phyloP scores from a whole-genome alignment of 2,113 vertebrate species.

The Silurus glanis region DNA sequence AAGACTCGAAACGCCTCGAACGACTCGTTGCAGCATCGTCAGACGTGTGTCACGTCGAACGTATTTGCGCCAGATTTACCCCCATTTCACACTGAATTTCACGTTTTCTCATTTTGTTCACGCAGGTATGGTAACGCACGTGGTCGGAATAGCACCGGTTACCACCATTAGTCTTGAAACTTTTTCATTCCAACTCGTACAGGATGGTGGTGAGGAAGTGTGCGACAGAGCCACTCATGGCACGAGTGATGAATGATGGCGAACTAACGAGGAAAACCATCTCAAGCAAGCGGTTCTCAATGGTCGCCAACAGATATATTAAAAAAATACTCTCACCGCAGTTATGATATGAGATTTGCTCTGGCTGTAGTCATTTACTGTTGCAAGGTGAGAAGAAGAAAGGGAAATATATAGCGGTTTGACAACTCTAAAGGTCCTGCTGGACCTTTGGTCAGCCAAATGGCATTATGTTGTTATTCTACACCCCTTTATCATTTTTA shows the following conservation, averaged over 20 bases:
- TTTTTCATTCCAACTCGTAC: too few relatives aligned
- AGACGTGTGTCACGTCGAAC: too few relatives aligned
- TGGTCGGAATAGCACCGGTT: too few relatives aligned
- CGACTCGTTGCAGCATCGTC: too few relatives aligned
- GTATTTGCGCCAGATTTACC: too few relatives aligned
- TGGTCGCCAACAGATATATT: not conserved
- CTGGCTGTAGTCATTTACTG: not conserved
- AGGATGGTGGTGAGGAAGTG: not conserved
- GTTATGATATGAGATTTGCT: not conserved
- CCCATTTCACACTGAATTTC: too few relatives aligned
- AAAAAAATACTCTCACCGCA: not conserved
- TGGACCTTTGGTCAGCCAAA: not conserved
- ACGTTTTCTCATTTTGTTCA: too few relatives aligned
- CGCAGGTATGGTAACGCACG: too few relatives aligned
- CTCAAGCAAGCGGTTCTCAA: not conserved
- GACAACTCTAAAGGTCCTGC: not conserved
- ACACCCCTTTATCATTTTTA: not conserved
- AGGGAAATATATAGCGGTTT: not conserved
- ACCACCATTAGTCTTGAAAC: too few relatives aligned
- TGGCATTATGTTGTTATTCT: not conserved
- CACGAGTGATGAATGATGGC: not conserved
- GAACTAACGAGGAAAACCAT: not conserved
- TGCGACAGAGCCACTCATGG: not conserved
- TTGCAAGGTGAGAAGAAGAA: not conserved
- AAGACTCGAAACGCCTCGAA: too few relatives aligned